Evolutionary conservation across 2,113 vertebrate genomes (phyloP), one percentile per base, ranked within the genome.

Genomic region (Oreocharis arfaki): DNA sequence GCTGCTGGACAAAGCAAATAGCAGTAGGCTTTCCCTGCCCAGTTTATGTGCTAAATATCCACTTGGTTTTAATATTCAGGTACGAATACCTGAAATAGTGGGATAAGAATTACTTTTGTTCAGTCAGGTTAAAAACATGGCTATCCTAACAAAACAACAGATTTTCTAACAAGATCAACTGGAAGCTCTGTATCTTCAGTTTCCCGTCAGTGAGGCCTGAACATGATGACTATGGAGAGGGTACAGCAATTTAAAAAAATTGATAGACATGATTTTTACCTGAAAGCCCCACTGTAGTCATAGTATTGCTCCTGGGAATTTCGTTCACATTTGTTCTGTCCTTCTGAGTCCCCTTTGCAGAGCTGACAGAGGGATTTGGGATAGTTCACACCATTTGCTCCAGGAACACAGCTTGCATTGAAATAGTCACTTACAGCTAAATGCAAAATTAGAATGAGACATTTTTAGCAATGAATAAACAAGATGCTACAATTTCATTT

Each of bases 341-440:
- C 98, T 1, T 6, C 7, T 0, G 0, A 44, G 26, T 99, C 88
- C 17, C 99, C 99, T 37, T 11, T 94, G 93, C 99, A 99, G 63
- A 98, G 98, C 77, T 97, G 59, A 70, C 99, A 99, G 84, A 99
- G 98, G 84, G 98, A 98, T 3, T 94, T 2, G 0, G 98, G 98
- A 52, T 98, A 98, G 7, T 46, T 78, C 7, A 71, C 35, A 2
- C 90, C 94, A 56, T 92, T 96, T 13, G 98, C 98, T 64, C 99
- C 99, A 1, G 99, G 99, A 89, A 99, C 91, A 13, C 99, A 99
- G 96, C 99, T 99, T 46, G 97, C 98, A 4, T 11, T 98, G 90
- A 99, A 99, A 93, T 98, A 99, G 15, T 98, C 95, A 12, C 98
- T 98, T 80, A 99, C 98, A 32, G 98, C 99, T 99, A 95, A 13